These are phyloP conservation scores for Drosophila flavopinicola DNA, from an alignment of 2,888 invertebrate genomes.

Conservation along the genomic window DNA sequence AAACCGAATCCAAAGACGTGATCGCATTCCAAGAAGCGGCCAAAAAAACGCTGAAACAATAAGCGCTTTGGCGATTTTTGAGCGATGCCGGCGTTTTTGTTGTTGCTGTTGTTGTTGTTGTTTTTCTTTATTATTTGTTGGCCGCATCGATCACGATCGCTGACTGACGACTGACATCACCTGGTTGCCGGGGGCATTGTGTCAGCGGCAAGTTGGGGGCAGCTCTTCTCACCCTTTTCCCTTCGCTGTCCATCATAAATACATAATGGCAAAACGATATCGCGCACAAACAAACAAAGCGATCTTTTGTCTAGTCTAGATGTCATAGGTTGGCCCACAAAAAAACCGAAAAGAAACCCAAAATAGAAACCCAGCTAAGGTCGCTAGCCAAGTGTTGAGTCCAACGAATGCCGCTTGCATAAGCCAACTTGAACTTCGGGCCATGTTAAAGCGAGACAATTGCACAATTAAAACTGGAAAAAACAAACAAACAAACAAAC, in stretches of 20 bases:
- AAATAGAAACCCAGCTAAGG: constrained; percentile 34
- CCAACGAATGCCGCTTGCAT: constrained; percentile 40
- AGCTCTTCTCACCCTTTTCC: background rate
- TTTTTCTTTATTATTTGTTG: constrained; percentile 40
- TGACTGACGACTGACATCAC: constrained; percentile 68
- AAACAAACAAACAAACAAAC: constrained; percentile 38
- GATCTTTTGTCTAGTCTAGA: constrained; percentile 50
- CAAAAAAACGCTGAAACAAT: constrained; percentile 41
- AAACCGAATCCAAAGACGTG: constrained; percentile 48
- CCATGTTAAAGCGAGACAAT: constrained; percentile 50
- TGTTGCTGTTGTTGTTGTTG: background rate
- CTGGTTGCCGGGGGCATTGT: constrained; percentile 42
- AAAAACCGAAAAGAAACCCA: constrained; percentile 7
- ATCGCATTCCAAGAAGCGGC: constrained; percentile 71
- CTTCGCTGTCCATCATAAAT: constrained; percentile 34
- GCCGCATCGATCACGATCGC: constrained; percentile 74
- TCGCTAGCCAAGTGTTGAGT: constrained; percentile 47
- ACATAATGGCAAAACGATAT: constrained; percentile 41
- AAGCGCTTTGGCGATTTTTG: constrained; percentile 19
- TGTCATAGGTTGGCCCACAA: constrained; percentile 58
- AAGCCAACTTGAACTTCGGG: constrained; percentile 66
- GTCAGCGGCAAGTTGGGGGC: constrained; percentile 41
- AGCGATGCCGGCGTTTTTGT: constrained; percentile 19
- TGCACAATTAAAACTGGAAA: constrained; percentile 68
- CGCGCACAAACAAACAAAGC: constrained; percentile 23